Evolutionary conservation across 2,113 vertebrate species (phyloP).

Genomic region (Centropus unirufus): DNA sequence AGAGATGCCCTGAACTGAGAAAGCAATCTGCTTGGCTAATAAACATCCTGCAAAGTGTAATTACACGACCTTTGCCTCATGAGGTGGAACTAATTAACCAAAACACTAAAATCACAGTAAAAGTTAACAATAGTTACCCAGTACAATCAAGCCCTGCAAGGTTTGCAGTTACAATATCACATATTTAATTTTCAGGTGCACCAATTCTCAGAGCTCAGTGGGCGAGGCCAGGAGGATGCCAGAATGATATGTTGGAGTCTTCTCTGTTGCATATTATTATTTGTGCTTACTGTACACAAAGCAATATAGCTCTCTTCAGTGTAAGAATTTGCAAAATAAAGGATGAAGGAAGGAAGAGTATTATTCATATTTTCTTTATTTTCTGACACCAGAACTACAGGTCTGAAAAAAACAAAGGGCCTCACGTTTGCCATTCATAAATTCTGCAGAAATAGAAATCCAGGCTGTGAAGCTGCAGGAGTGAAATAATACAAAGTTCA

Average conservation of each 20-base stretch:
- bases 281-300: constrained; percentile 7
- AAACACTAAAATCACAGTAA: constrained; percentile 33
- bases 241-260: neutral
- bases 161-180: neutral
- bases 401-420: constrained; percentile 59
- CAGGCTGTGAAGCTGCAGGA: constrained; percentile 56
- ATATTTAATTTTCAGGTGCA: neutral
- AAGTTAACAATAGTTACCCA: constrained; percentile 12
- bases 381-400: constrained; percentile 37
- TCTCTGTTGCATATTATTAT: constrained; percentile 35
- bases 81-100: constrained; percentile 51
- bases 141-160: neutral
- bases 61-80: constrained; percentile 27
- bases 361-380: constrained; percentile 38
- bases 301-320: neutral
- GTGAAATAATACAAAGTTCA: constrained; percentile 66
- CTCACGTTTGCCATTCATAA: constrained; percentile 74
- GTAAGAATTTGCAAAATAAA: constrained; percentile 56
- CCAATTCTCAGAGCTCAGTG: neutral
- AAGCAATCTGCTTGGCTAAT: constrained; percentile 39
- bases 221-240: neutral
- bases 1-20: neutral
- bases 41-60: constrained; percentile 7
- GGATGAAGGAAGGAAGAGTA: neutral
- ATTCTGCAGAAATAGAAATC: constrained; percentile 62